phyloP scores from a whole-genome alignment of 2,888 invertebrate species.

The Agonopterix alstromeriana region DNA sequence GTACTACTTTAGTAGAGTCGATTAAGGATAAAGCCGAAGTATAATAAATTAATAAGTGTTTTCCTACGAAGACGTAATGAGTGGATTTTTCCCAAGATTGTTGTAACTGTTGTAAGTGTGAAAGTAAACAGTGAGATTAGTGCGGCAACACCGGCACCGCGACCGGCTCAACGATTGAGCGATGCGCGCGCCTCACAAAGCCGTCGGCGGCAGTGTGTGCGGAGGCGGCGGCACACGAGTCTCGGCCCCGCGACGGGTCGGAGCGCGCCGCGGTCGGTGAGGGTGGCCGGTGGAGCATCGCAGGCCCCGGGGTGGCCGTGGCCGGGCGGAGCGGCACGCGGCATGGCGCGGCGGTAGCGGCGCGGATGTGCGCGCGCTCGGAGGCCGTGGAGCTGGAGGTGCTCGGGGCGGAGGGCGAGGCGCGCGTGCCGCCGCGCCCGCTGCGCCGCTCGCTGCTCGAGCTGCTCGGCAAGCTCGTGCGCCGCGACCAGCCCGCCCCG shows the following conservation, averaged over 20 bases:
- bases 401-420: conserved; percentile 87
- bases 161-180: conserved; percentile 24
- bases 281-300: conserved; percentile 35
- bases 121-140: conserved; percentile 5
- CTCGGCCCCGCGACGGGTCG: conserved; percentile 46
- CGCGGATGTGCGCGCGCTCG: conserved; percentile 87
- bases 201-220: conserved; percentile 28
- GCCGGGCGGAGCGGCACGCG: conserved; percentile 56
- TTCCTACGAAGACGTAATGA: background rate
- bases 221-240: conserved; percentile 27
- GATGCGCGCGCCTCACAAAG: conserved; percentile 37
- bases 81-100: conserved; percentile 2
- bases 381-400: conserved; percentile 87
- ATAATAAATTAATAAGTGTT: no score
- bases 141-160: conserved; percentile 36
- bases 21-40: no score
- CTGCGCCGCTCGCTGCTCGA: conserved; percentile 81
- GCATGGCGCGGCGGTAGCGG: conserved; percentile 75
- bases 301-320: conserved; percentile 42
- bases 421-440: conserved; percentile 84
- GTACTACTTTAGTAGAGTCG: no score
- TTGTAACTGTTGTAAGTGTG: no score
- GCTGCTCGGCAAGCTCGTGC: conserved; percentile 79
- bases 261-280: conserved; percentile 43
- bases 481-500: conserved; percentile 67